A percentile compares a stretch with the other conserved stretches of the same genome.
These are phyloP conservation scores for Bufotes viridis DNA, from an alignment of 2,797 vertebrate species.

Conservation along the genomic window DNA sequence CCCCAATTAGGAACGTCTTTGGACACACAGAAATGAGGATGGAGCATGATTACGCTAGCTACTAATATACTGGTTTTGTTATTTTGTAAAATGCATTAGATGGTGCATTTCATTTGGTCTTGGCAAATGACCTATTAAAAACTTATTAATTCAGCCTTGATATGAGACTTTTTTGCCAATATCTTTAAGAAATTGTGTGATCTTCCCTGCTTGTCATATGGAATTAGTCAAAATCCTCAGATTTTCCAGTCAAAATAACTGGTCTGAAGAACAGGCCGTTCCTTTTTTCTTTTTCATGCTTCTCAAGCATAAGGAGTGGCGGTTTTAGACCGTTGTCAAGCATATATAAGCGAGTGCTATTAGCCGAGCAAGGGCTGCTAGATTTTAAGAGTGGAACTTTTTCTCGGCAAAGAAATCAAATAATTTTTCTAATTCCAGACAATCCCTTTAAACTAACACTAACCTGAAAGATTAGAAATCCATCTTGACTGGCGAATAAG, in stretches of 20 bases:
- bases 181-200: neutral
- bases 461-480: neutral
- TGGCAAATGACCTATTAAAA: neutral
- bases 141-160: neutral
- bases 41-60: neutral
- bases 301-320: too few relatives aligned
- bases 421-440: too few relatives aligned
- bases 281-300: too few relatives aligned
- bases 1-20: neutral
- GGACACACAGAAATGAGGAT: neutral
- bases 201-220: neutral
- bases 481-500: neutral
- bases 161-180: neutral
- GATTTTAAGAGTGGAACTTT: too few relatives aligned
- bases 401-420: too few relatives aligned
- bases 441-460: neutral
- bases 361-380: too few relatives aligned
- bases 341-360: too few relatives aligned
- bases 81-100: neutral
- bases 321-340: too few relatives aligned
- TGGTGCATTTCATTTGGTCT: neutral
- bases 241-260: too few relatives aligned
- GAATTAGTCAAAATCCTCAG: neutral
- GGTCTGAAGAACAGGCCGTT: too few relatives aligned
- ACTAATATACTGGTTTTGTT: neutral